These are phyloP conservation scores for Hypsibius dujardini DNA, from an alignment of 1,140 invertebrate genomes.

Conservation along the genomic window DNA sequence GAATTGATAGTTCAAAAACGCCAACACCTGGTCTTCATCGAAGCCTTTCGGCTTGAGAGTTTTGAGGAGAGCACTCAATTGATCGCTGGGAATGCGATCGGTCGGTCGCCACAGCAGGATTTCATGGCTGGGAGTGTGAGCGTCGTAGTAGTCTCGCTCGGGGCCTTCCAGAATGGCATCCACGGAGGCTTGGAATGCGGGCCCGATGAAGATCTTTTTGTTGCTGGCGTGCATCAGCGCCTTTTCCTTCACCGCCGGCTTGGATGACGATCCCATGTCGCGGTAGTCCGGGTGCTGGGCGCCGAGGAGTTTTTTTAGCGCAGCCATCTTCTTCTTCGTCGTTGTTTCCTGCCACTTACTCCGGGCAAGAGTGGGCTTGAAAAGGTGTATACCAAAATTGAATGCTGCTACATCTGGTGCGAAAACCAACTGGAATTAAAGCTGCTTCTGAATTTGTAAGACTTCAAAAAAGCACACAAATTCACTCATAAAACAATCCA, in stretches of 20 bases:
- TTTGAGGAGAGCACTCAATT: neutral
- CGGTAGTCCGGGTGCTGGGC: too few species aligned
- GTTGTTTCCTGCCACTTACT: too few species aligned
- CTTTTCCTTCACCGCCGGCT: slow-evolving; percentile 12
- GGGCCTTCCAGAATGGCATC: neutral
- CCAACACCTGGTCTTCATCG: slow-evolving; percentile 13
- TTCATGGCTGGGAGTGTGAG: neutral
- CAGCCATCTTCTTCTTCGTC: too few species aligned
- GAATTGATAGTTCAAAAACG: neutral
- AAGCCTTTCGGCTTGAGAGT: slow-evolving; percentile 1
- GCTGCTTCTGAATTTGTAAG: too few species aligned
- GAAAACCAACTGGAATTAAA: too few species aligned
- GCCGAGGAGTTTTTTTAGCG: too few species aligned
- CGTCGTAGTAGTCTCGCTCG: neutral
- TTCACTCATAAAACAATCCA: too few species aligned
- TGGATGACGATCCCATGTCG: neutral
- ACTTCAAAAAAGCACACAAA: too few species aligned
- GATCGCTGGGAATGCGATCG: neutral
- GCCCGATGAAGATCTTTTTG: slow-evolving; percentile 17
- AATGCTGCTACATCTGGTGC: too few species aligned
- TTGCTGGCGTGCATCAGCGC: slow-evolving; percentile 18
- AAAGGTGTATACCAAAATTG: too few species aligned
- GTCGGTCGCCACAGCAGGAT: slow-evolving; percentile 6
- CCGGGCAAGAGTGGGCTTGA: too few species aligned
- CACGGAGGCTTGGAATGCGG: neutral